Evolutionary conservation across 2,113 vertebrate species (phyloP).

Genomic region (Alexandromys fortis): DNA sequence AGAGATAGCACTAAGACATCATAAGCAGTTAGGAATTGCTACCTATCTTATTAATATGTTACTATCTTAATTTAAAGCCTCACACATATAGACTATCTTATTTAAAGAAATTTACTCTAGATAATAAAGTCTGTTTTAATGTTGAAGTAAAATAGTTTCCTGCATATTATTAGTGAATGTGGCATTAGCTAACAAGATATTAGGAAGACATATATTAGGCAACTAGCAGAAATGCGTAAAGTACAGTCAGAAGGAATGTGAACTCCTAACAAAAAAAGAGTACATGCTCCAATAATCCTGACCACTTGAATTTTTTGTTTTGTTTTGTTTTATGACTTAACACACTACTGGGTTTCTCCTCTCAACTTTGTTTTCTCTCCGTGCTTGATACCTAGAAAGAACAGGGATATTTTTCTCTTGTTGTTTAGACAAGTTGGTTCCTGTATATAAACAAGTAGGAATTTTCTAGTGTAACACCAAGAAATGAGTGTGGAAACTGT

Average conservation of each 20-base stretch:
- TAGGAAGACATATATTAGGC: not conserved
- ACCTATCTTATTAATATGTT: not conserved
- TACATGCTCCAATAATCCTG: not conserved
- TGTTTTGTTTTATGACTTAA: not conserved
- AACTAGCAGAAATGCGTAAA: not conserved
- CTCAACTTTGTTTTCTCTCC: not conserved
- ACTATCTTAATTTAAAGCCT: conserved; percentile 22
- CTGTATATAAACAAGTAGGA: not conserved
- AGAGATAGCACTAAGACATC: not conserved
- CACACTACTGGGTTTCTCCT: not conserved
- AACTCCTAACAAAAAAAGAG: not conserved
- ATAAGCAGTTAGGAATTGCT: not conserved
- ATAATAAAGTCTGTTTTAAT: not conserved
- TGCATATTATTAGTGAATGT: not conserved
- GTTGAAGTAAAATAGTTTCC: not conserved
- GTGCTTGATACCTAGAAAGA: not conserved
- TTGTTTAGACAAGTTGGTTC: not conserved
- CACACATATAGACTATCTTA: not conserved
- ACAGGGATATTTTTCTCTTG: conserved; percentile 28
- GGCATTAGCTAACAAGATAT: not conserved
- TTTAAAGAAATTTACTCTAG: not conserved
- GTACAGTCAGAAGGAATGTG: not conserved
- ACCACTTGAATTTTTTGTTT: not conserved
- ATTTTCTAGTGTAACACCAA: not conserved
- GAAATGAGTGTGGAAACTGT: not conserved